These are phyloP conservation scores for Drosophila mauritiana DNA, from an alignment of 1,140 invertebrate genomes.

Conservation along the genomic window DNA sequence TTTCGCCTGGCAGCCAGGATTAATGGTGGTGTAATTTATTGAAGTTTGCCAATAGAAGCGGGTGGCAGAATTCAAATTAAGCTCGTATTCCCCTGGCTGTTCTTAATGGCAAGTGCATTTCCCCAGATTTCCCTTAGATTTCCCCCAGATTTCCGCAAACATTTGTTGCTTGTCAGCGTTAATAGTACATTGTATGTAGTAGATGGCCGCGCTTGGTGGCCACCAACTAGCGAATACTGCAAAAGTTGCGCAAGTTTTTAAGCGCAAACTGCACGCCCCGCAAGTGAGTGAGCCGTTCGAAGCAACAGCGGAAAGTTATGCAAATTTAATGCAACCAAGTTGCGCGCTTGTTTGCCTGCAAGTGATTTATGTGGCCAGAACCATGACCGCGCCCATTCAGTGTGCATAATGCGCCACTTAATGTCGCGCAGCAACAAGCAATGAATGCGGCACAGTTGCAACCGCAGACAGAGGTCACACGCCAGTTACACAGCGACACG, in stretches of 20 bases:
- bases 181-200: not conserved
- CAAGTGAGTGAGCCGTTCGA: not conserved
- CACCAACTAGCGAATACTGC: slow-evolving; percentile 61
- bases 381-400: slow-evolving; percentile 52
- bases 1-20: slow-evolving; percentile 46
- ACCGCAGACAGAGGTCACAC: slow-evolving; percentile 17
- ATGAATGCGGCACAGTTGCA: slow-evolving; percentile 44
- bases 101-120: slow-evolving; percentile 60
- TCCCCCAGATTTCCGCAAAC: slow-evolving; percentile 59
- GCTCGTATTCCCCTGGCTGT: slow-evolving; percentile 19
- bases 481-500: slow-evolving; percentile 26
- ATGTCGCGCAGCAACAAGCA: slow-evolving; percentile 59
- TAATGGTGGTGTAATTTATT: slow-evolving; percentile 67
- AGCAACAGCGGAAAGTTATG: slow-evolving; percentile 68
- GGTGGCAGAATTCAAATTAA: slow-evolving; percentile 61
- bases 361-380: slow-evolving; percentile 77
- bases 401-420: slow-evolving; percentile 67
- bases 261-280: slow-evolving; percentile 31
- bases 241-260: slow-evolving; percentile 67
- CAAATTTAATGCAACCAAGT: slow-evolving; percentile 80
- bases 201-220: slow-evolving; percentile 18
- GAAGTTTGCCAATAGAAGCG: slow-evolving; percentile 63
- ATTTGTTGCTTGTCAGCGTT: slow-evolving; percentile 66
- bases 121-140: slow-evolving; percentile 51
- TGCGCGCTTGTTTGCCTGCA: slow-evolving; percentile 69